These are phyloP conservation scores for Trachymyrmex septentrionalis DNA, from an alignment of 1,140 invertebrate species.

Conservation along the genomic window DNA sequence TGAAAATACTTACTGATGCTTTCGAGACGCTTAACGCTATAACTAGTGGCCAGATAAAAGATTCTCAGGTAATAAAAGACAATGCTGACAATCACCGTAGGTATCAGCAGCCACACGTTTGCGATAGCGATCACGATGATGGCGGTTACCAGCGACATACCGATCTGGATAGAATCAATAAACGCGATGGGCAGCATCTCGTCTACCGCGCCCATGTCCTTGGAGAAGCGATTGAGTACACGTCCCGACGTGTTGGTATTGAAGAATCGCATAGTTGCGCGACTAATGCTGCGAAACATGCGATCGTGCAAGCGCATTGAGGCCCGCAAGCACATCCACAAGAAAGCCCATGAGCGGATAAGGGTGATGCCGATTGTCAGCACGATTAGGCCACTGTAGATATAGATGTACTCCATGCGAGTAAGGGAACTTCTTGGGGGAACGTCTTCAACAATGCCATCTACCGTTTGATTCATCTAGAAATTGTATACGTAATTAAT, in stretches of 20 bases:
- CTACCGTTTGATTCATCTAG: slow-evolving; percentile 13
- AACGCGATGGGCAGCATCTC: slow-evolving; percentile 89
- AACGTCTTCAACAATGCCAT: not conserved
- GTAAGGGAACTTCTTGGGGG: slow-evolving; percentile 75
- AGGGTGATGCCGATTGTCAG: slow-evolving; percentile 88
- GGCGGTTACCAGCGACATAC: slow-evolving; percentile 89
- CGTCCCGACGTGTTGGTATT: slow-evolving; percentile 91
- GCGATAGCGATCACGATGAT: slow-evolving; percentile 88
- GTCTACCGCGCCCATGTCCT: slow-evolving; percentile 90
- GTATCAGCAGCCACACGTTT: slow-evolving; percentile 88
- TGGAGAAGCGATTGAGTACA: slow-evolving; percentile 89
- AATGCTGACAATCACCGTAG: slow-evolving; percentile 88
- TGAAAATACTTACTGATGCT: slow-evolving; percentile 88
- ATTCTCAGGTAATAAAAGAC: slow-evolving; percentile 89
- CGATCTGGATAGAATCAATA: slow-evolving; percentile 88
- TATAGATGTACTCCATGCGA: slow-evolving; percentile 86
- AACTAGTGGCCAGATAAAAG: slow-evolving; percentile 90
- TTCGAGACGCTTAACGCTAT: slow-evolving; percentile 91
- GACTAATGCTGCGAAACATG: slow-evolving; percentile 94
- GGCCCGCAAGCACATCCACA: slow-evolving; percentile 92
- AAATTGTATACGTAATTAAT: slow-evolving; percentile 2
- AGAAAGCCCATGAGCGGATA: slow-evolving; percentile 91
- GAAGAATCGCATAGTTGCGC: slow-evolving; percentile 95
- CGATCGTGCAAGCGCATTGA: slow-evolving; percentile 92
- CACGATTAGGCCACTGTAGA: slow-evolving; percentile 87